phyloP scores from a whole-genome alignment of 37 sponge, comb jelly and placozoan species.

The Ianthella basta region DNA sequence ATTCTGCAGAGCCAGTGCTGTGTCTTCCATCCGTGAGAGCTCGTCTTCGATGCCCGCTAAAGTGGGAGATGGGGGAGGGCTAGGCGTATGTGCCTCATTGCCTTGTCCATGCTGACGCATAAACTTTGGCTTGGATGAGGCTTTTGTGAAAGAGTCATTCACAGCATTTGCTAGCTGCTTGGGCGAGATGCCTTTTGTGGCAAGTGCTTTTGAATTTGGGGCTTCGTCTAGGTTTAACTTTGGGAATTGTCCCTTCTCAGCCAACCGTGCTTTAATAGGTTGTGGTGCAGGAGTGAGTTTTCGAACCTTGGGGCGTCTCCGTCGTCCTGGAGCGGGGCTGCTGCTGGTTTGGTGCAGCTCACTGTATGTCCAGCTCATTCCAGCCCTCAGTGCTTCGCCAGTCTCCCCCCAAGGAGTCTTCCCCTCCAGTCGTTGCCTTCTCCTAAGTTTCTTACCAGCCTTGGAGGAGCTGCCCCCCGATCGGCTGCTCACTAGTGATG shows the following conservation, averaged over 20 bases:
- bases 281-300: slow-evolving; percentile 23
- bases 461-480: neutral
- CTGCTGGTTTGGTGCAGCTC: neutral
- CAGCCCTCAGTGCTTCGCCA: slow-evolving; percentile 15
- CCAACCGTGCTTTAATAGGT: slow-evolving; percentile 3
- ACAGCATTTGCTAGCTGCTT: neutral
- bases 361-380: neutral
- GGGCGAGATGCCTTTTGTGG: neutral
- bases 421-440: neutral
- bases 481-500: slow-evolving; percentile 7
- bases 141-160: neutral
- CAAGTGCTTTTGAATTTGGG: no score
- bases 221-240: slow-evolving; percentile 13
- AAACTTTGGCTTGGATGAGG: neutral
- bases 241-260: neutral
- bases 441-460: neutral
- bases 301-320: neutral
- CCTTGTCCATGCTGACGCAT: slow-evolving; percentile 1
- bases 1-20: slow-evolving; percentile 9
- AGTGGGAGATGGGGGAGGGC: slow-evolving; percentile 29
- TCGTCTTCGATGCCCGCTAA: slow-evolving; percentile 18
- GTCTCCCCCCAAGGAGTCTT: neutral
- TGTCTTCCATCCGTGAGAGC: slow-evolving; percentile 15
- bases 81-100: neutral
- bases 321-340: neutral